Base-by-base conservation (phyloP, 1,140 invertebrate species). In the Rhynchophorus ferrugineus region DNA sequence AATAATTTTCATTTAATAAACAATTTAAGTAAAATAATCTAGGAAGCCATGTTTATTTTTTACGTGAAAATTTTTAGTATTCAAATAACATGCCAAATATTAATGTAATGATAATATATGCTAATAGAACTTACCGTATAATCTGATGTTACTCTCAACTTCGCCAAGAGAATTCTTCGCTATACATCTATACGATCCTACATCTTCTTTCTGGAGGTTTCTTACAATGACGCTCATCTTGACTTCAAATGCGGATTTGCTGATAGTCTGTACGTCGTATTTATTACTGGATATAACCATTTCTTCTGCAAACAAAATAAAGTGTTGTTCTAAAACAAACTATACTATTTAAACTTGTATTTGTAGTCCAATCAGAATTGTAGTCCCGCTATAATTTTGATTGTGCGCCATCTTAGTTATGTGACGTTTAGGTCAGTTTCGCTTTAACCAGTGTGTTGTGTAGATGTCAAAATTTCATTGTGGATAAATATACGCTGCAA, bases 81-180 rank as follows among this genome's bases (percentile, higher is more conserved):
- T 29, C n/a, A n/a, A n/a, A n/a, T 11, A 29, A 29, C 24, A 29
- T 29, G 24, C 24, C n/a, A n/a, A n/a, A n/a, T n/a, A n/a, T n/a
- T n/a, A n/a, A n/a, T n/a, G n/a, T n/a, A n/a, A n/a, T n/a, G n/a
- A n/a, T n/a, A n/a, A n/a, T n/a, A n/a, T n/a, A n/a, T n/a, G n/a
- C n/a, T n/a, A n/a, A n/a, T n/a, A n/a, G 3, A 6, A 24, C 80
- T 83, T 73, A 95, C 92, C 89, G 69, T 94, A 93, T 22, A 97
- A 72, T 55, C 88, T 77, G 67, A 96, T 93, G 52, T 80, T 83
- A 68, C 89, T 89, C 62, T 91, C 87, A 18, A 91, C 89, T 66
- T 87, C 88, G 1, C 91, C 92, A 1, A 95, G 74, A 2, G 87
- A 87, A 74, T 95, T 97, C 62, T 92, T 91, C 3, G 91, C 89